phyloP scores from a whole-genome alignment of 2,888 invertebrate species.

The Aquatica leii region DNA sequence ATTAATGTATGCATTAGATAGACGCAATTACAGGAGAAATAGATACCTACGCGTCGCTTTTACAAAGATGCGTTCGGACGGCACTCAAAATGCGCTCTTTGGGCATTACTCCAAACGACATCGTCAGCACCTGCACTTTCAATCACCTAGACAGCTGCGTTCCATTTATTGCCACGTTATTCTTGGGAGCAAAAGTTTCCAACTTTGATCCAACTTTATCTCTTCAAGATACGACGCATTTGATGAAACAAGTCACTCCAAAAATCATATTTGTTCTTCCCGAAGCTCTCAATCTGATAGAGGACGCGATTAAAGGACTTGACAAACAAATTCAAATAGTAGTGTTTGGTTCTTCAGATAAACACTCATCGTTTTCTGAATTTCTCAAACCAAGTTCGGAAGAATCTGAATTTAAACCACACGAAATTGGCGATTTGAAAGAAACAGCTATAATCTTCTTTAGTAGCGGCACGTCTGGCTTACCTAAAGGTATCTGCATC shows the following conservation, averaged over 20 bases:
- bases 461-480: conserved; percentile 36
- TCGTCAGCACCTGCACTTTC: conserved; percentile 61
- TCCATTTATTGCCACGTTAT: conserved; percentile 60
- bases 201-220: too few relatives aligned
- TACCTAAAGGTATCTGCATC: conserved; percentile 12
- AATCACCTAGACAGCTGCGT: conserved; percentile 60
- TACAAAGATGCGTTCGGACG: too few relatives aligned
- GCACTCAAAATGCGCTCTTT: conserved; percentile 29
- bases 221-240: background rate
- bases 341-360: conserved; percentile 40
- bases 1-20: background rate
- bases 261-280: background rate
- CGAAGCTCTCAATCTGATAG: background rate
- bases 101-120: conserved; percentile 59
- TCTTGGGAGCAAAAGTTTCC: background rate
- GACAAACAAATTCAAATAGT: conserved; percentile 35
- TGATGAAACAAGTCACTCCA: background rate
- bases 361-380: conserved; percentile 32
- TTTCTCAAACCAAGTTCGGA: conserved; percentile 24
- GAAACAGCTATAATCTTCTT: conserved; percentile 32
- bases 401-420: conserved; percentile 33
- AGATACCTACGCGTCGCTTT: too few relatives aligned
- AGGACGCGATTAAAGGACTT: conserved; percentile 27
- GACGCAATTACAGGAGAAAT: background rate
- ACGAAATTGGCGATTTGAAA: conserved; percentile 15